These are phyloP conservation scores for Pardalotus punctatus DNA, from an alignment of 2,113 vertebrate genomes.

Conservation along the genomic window DNA sequence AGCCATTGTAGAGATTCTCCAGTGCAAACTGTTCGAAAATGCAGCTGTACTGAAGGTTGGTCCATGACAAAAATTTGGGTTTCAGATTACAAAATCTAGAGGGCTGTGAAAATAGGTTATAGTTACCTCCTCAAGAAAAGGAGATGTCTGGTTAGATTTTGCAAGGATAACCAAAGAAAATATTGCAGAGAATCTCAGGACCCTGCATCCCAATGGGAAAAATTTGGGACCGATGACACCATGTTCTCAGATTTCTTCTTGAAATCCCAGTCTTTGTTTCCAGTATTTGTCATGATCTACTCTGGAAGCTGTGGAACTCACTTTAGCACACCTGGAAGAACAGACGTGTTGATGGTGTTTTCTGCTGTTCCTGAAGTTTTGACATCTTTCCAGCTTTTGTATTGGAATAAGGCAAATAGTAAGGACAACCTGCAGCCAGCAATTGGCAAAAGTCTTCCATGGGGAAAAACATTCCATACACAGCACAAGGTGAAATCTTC, in stretches of 20 bases:
- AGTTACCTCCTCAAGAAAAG: background rate
- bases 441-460: background rate
- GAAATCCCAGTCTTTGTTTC: background rate
- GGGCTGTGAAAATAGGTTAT: background rate
- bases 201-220: background rate
- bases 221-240: background rate
- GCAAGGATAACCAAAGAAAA: background rate
- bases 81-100: background rate
- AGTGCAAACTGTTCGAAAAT: conserved; percentile 88
- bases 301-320: background rate
- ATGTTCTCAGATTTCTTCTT: background rate
- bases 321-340: background rate
- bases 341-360: background rate
- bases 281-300: background rate
- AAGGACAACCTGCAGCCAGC: background rate
- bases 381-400: background rate
- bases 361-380: background rate
- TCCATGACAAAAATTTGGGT: background rate
- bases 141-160: background rate
- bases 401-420: background rate
- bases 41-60: conserved; percentile 86
- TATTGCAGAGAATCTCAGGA: background rate
- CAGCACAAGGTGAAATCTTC: background rate
- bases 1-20: conserved; percentile 91
- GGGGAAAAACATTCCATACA: background rate